A percentile compares a stretch with the other conserved stretches of the same genome.
phyloP scores from a whole-genome alignment of 2,888 invertebrate genomes.

The Digitonthophagus gazella region DNA sequence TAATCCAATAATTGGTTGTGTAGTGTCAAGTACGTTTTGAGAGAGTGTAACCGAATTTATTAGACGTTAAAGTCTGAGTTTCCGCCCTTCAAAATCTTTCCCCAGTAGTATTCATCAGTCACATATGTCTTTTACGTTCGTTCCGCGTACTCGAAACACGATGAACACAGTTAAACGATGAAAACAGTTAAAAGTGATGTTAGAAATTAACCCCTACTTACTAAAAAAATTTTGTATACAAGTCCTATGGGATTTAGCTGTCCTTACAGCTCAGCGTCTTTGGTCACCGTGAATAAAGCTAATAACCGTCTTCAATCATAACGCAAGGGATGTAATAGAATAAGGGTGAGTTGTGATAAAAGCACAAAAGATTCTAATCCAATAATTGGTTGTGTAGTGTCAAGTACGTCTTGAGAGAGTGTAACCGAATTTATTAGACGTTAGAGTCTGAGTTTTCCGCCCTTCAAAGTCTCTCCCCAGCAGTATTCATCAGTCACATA shows the following conservation, averaged over 20 bases:
- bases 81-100: neutral
- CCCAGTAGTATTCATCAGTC: conserved; percentile 19
- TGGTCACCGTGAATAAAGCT: too few relatives aligned
- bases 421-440: neutral
- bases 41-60: neutral
- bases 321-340: neutral
- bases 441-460: neutral
- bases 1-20: neutral
- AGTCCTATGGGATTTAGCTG: too few relatives aligned
- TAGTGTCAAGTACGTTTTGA: neutral
- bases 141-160: too few relatives aligned
- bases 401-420: neutral
- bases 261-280: too few relatives aligned
- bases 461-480: neutral
- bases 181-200: too few relatives aligned
- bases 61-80: neutral
- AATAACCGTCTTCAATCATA: neutral
- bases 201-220: too few relatives aligned
- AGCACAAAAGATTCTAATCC: neutral
- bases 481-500: conserved; percentile 24
- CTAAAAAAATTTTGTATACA: too few relatives aligned
- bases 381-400: neutral
- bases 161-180: too few relatives aligned
- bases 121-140: too few relatives aligned
- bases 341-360: neutral